Evolutionary conservation across 92 coral and sea anemone genomes (phyloP).

Genomic region (Zoanthus sociatus): DNA sequence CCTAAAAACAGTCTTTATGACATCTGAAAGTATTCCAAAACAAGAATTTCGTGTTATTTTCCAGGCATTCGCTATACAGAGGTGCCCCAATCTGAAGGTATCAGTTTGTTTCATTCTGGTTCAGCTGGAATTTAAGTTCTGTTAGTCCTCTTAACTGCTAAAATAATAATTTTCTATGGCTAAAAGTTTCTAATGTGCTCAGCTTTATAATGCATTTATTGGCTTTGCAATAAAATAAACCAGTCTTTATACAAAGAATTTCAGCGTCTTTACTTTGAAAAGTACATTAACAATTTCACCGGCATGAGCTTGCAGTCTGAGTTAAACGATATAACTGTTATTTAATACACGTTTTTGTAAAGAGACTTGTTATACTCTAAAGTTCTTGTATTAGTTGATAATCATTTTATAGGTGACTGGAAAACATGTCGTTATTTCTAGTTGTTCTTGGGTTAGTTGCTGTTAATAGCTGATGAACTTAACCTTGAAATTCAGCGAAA

Average conservation of each 20-base stretch:
- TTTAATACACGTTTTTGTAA: no score
- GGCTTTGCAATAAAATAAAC: neutral
- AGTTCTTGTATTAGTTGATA: no score
- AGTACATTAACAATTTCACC: no score
- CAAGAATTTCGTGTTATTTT: constrained; percentile 34
- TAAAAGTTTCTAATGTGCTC: neutral
- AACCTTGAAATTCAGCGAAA: no score
- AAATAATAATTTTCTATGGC: neutral
- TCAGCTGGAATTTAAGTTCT: neutral
- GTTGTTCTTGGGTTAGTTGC: no score
- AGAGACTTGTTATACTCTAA: no score
- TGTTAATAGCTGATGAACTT: no score
- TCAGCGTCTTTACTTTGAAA: no score
- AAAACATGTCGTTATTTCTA: no score
- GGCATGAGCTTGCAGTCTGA: no score
- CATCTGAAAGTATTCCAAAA: constrained; percentile 29
- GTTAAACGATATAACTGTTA: no score
- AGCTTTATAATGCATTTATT: neutral
- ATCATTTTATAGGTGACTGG: no score
- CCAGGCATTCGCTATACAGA: constrained; percentile 49
- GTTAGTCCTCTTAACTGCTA: constrained; percentile 16
- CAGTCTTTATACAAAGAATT: neutral
- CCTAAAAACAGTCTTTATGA: neutral
- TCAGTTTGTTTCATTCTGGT: constrained; percentile 2
- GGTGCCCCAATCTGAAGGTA: constrained; percentile 45